phyloP scores from a whole-genome alignment of 2,797 vertebrate species.

The Phoxinus dragarum region DNA sequence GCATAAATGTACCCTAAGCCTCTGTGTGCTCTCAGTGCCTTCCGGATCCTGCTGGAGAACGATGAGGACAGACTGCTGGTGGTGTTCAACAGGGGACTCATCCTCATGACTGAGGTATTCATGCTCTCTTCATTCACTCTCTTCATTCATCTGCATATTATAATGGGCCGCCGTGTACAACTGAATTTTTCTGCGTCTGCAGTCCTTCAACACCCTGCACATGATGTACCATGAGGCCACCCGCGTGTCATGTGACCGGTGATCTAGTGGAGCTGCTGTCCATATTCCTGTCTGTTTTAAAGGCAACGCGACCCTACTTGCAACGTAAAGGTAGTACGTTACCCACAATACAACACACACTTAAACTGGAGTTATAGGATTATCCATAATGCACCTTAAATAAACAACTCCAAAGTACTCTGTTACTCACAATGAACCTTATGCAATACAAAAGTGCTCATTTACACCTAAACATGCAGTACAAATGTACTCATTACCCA shows the following conservation, averaged over 20 bases:
- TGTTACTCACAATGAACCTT: no score
- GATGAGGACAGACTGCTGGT: conserved; percentile 97
- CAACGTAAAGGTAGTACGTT: conserved; percentile 91
- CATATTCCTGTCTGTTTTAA: conserved; percentile 96
- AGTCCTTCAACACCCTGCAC: conserved; percentile 98
- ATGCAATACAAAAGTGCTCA: no score
- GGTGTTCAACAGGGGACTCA: conserved; percentile 96
- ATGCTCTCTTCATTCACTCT: not conserved
- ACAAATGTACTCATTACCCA: no score
- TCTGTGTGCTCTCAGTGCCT: conserved; percentile 84
- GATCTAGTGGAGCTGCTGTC: conserved; percentile 97
- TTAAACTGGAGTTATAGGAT: no score
- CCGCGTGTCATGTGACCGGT: conserved; percentile 96
- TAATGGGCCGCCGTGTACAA: fast-evolving
- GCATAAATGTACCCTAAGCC: no score
- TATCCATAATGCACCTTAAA: not conserved
- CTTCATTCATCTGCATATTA: not conserved
- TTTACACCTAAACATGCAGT: no score
- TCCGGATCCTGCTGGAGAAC: conserved; percentile 96
- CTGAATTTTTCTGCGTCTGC: not conserved
- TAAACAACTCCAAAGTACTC: not conserved
- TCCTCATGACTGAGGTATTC: conserved; percentile 96
- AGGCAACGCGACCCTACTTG: conserved; percentile 93
- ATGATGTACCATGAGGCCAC: conserved; percentile 99
- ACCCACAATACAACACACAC: not conserved